Base-by-base conservation (phyloP, 2,797 vertebrate genomes). In the Sebastes matsubarae region DNA sequence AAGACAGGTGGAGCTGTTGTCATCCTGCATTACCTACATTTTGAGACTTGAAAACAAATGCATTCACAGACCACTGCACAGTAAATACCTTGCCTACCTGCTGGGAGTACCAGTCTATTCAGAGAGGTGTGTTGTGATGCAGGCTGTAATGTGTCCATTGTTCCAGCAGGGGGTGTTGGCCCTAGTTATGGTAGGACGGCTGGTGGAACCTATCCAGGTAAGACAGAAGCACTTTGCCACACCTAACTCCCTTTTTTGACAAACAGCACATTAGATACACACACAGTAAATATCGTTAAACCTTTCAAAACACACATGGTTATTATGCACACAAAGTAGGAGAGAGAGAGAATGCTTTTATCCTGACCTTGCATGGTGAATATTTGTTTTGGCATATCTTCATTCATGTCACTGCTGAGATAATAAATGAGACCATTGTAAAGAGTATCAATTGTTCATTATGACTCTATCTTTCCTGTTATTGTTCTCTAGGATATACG, bases 201-300 rank as follows among this genome's bases (percentile, higher is more conserved):
- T 77, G 91, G 83, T 68, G 94, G 93, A 86, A 59, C n/a, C 32
- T 93, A 92, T 74, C 82, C 90, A 89, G 94, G 95, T 96, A 91
- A 88, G 72, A 75, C 2, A 29, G 38, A 78, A 52, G 10, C 25
- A n/a, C 27, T 16, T 32, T 22, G 4, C 1, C 8, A 24, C 27
- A 68, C 16, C 6, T 42, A 16, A 42, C 38, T 42, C 2, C 29
- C 4, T 38, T 57, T 58, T 54, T 9, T 42, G 38, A 42, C 38
- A 16, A 6, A 42, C 14, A 42, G 14, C 13, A 42, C 38, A 42
- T 42, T 42, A 1, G 36, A 38, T 38, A 13, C 36, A 38, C 36
- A 13, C 36, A 38, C 20, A 24, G 1, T 64, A 57, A 7, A 42
- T 36, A 55, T 25, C 2, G 5, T 14, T 13, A 18, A 36, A 63